A percentile compares a stretch with the other conserved stretches of the same genome.
These are phyloP conservation scores for Scelioninae gen. 2 DNA, from an alignment of 2,888 invertebrate species.

Conservation along the genomic window DNA sequence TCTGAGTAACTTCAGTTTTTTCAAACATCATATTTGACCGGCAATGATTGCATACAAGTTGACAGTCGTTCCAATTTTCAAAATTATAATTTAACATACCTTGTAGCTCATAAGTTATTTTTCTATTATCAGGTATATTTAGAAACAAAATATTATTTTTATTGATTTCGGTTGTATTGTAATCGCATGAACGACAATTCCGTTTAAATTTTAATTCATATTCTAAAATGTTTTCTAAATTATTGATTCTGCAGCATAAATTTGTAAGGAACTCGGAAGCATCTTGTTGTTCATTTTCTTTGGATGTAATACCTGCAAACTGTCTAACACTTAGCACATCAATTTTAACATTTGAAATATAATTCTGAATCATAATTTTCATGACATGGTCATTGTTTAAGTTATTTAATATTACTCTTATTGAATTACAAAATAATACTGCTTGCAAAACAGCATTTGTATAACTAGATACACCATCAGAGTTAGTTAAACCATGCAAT, in stretches of 20 bases:
- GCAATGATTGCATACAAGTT: constrained; percentile 10
- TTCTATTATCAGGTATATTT: constrained; percentile 6
- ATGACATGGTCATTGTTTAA: constrained; percentile 16
- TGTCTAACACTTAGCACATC: not conserved
- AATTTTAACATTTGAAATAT: not conserved
- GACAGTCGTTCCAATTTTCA: constrained; percentile 3
- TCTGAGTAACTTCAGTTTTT: constrained; percentile 13
- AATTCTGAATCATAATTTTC: not conserved
- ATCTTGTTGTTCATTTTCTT: constrained; percentile 21
- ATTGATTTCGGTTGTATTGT: constrained; percentile 21
- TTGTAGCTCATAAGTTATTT: constrained; percentile 24
- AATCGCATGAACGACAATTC: constrained; percentile 9
- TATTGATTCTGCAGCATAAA: constrained; percentile 9
- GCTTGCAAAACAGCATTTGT: constrained; percentile 26
- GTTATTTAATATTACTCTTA: constrained; percentile 6
- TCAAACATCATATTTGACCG: not conserved
- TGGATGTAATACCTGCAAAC: not conserved
- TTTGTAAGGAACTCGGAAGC: constrained; percentile 26
- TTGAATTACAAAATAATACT: constrained; percentile 10
- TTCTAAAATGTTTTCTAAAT: constrained; percentile 16
- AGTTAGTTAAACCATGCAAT: constrained; percentile 2
- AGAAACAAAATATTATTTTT: constrained; percentile 15
- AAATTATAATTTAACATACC: constrained; percentile 16
- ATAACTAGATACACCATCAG: constrained; percentile 17
- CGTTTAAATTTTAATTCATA: constrained; percentile 8